Percentiles rank a stretch among this genome's conserved stretches.
Conservation (phyloP, 2,113 vertebrate species). For the Sturnus vulgaris region DNA sequence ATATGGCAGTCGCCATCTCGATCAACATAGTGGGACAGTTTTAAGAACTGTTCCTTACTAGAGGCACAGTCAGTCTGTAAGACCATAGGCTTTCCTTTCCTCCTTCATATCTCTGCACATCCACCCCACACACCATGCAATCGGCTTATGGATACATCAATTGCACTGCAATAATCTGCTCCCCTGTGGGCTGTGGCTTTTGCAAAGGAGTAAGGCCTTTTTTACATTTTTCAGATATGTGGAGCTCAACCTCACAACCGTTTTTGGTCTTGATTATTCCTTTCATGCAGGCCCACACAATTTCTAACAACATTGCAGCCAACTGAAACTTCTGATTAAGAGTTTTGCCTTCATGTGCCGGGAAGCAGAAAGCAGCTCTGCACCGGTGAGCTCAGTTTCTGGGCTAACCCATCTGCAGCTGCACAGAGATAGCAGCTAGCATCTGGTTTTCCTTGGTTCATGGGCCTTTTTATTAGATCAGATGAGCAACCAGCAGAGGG, state of each 20-base stretch:
- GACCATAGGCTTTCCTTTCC: background rate
- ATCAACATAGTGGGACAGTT: background rate
- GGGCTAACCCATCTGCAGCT: background rate
- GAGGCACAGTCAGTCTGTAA: background rate
- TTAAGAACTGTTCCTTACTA: background rate
- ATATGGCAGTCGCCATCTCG: rapidly evolving
- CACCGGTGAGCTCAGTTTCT: background rate
- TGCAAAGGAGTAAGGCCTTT: background rate
- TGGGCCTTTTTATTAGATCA: background rate
- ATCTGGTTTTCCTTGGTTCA: background rate
- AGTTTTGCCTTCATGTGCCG: background rate
- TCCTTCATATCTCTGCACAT: background rate
- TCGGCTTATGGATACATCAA: background rate
- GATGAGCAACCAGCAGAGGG: background rate
- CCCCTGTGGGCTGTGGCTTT: background rate
- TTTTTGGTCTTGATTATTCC: background rate
- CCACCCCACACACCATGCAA: background rate
- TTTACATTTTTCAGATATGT: background rate
- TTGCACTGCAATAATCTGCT: background rate
- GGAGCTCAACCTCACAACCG: background rate
- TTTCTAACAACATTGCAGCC: background rate
- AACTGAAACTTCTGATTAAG: background rate
- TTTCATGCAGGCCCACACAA: background rate
- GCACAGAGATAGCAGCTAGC: background rate
- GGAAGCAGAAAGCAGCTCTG: background rate